These are phyloP conservation scores for Tringa solitaria DNA, from an alignment of 2,113 vertebrate species.

Conservation along the genomic window DNA sequence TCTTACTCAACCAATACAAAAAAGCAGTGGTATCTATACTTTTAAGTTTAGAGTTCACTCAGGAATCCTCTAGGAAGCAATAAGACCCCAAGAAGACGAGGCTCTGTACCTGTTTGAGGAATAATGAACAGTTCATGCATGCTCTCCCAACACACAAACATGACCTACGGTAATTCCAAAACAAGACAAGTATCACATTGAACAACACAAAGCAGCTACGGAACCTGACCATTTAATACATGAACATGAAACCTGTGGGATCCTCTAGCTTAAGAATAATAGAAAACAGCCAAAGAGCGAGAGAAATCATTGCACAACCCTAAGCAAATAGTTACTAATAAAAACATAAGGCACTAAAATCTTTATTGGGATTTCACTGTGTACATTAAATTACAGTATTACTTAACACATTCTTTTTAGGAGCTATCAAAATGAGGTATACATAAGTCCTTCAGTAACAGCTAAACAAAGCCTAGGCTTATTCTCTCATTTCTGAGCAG, in stretches of 20 bases:
- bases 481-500: not conserved
- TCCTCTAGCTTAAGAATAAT: not conserved
- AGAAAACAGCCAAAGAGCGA: not conserved
- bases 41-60: not conserved
- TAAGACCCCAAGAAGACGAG: not conserved
- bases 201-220: not conserved
- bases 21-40: not conserved
- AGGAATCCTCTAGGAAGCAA: not conserved
- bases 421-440: conserved; percentile 31
- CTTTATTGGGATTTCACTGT: not conserved
- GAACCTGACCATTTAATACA: not conserved
- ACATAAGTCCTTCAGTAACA: not conserved
- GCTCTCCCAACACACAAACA: not conserved
- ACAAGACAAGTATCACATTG: not conserved
- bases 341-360: not conserved
- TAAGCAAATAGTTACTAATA: not conserved
- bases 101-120: not conserved
- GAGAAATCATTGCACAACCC: not conserved
- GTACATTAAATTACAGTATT: not conserved
- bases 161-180: not conserved
- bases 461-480: not conserved
- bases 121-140: not conserved
- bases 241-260: not conserved
- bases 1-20: not conserved
- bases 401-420: conserved; percentile 19